A percentile compares a stretch with the other conserved stretches of the same genome.
Evolutionary conservation across 1,140 invertebrate species (phyloP).

Genomic region (Pteromalus puparum): DNA sequence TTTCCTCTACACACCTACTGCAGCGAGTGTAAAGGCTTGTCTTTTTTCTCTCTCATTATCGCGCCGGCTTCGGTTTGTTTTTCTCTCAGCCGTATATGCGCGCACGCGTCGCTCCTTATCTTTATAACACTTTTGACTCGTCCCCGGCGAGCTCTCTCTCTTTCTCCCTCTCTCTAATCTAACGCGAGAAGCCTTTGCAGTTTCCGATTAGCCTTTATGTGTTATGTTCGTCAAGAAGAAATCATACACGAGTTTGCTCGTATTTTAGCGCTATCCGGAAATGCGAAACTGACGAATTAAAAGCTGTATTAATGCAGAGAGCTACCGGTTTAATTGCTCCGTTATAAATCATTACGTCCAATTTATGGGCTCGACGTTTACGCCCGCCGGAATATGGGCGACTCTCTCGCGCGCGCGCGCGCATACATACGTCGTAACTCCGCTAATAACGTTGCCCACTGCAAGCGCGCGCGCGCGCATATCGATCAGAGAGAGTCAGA

Average conservation of each 20-base stretch:
- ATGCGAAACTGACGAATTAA: neutral
- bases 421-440: neutral
- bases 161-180: too few relatives aligned
- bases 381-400: neutral
- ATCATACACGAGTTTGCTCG: too few relatives aligned
- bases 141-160: neutral
- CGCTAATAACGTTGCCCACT: neutral
- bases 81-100: neutral
- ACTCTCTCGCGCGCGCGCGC: neutral
- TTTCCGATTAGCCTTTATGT: too few relatives aligned
- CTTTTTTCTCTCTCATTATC: constrained; percentile 37
- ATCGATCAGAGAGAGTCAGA: neutral
- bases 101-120: neutral
- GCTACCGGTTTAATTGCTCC: neutral
- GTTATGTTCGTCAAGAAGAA: too few relatives aligned
- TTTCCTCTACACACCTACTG: neutral
- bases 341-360: constrained; percentile 4
- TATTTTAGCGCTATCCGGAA: neutral
- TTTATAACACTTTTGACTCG: neutral
- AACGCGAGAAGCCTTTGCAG: neutral
- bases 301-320: neutral
- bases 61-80: constrained; percentile 16
- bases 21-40: neutral
- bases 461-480: too few relatives aligned
- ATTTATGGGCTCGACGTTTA: neutral